A percentile compares a stretch with the other conserved stretches of the same genome.
These are phyloP conservation scores for Andricus quercusramuli DNA, from an alignment of 2,888 invertebrate genomes.

Conservation along the genomic window DNA sequence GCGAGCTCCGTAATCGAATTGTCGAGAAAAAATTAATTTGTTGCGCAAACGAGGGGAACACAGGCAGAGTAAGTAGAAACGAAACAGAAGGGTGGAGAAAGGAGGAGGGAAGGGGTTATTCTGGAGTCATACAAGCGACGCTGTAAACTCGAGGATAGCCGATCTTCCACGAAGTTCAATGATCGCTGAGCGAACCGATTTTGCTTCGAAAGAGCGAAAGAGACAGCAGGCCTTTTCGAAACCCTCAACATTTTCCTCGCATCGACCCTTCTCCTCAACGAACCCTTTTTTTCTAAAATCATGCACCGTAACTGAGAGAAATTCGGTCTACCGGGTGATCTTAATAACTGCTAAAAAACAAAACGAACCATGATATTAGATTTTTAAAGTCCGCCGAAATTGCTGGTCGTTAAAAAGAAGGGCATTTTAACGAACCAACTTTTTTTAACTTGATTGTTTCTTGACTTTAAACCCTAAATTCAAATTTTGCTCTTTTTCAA, in stretches of 20 bases:
- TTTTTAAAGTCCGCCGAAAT: no score
- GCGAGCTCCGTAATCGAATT: constrained; percentile 19
- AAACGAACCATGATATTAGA: no score
- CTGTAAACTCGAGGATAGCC: constrained; percentile 53
- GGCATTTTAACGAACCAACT: no score
- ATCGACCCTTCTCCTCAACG: constrained; percentile 8
- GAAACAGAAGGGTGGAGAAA: constrained; percentile 30
- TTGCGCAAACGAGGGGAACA: constrained; percentile 4
- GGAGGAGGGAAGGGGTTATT: constrained; percentile 49
- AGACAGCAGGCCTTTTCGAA: constrained; percentile 18
- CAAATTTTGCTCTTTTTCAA: no score
- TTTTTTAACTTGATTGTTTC: no score
- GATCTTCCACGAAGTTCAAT: constrained; percentile 57
- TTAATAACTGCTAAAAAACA: no score
- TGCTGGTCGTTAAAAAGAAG: no score
- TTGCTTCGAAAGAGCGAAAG: constrained; percentile 38
- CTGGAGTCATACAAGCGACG: constrained; percentile 40
- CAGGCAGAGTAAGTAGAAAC: constrained; percentile 44
- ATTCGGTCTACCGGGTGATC: no score
- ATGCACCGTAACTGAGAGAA: no score
- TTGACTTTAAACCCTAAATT: no score
- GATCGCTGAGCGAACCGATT: constrained; percentile 52
- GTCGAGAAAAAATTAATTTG: constrained; percentile 32
- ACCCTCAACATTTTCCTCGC: constrained; percentile 8
- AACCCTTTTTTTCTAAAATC: background rate